A percentile compares a stretch with the other conserved stretches of the same genome.
These are phyloP conservation scores for Hydrotaea cyrtoneurina DNA, from an alignment of 2,888 invertebrate species.

Conservation along the genomic window DNA sequence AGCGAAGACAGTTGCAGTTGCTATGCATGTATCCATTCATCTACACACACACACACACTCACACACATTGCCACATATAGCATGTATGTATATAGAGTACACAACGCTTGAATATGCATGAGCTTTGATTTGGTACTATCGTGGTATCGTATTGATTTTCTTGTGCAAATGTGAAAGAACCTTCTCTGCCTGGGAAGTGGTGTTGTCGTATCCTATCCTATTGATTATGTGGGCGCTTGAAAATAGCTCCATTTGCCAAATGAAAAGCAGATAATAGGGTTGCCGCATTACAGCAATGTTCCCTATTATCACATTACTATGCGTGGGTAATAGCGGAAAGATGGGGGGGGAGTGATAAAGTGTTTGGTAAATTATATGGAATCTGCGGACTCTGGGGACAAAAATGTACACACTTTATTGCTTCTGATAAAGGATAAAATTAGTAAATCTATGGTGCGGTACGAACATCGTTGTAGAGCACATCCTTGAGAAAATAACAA, in stretches of 20 bases:
- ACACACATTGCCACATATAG: background rate
- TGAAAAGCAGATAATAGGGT: background rate
- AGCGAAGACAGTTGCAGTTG: background rate
- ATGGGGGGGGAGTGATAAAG: too few species aligned
- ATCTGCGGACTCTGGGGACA: too few species aligned
- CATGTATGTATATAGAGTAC: background rate
- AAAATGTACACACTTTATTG: too few species aligned
- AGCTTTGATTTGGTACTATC: background rate
- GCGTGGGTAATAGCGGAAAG: too few species aligned
- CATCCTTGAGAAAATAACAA: too few species aligned
- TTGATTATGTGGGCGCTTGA: slow-evolving; percentile 61
- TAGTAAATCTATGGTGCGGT: too few species aligned
- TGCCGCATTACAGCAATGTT: background rate
- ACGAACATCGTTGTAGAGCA: too few species aligned
- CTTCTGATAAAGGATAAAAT: too few species aligned
- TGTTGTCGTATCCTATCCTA: background rate
- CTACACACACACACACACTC: background rate
- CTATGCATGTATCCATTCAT: background rate
- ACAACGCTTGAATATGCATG: background rate
- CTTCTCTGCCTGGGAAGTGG: background rate
- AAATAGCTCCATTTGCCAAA: slow-evolving; percentile 24
- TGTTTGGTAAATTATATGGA: too few species aligned
- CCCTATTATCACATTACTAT: background rate
- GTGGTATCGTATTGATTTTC: slow-evolving; percentile 2
- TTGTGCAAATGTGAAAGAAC: background rate